phyloP scores from a whole-genome alignment of 2,888 invertebrate genomes.

The Hemaris fuciformis region DNA sequence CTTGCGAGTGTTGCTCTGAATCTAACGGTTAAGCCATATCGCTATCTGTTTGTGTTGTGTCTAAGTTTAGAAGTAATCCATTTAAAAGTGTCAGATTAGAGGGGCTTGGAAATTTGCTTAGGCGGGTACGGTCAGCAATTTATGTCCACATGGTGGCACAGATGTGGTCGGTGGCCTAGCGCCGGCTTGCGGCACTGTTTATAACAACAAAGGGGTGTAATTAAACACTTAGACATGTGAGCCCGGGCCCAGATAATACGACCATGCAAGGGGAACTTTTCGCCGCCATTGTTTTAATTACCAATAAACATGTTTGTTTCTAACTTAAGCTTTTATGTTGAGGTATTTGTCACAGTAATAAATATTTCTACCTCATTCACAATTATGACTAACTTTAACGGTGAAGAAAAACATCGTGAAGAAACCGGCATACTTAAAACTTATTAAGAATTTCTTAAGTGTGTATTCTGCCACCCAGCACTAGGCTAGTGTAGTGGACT shows the following conservation, averaged over 20 bases:
- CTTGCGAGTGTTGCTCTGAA: constrained; percentile 36
- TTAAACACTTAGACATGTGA: constrained; percentile 64
- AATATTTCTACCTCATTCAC: too few species aligned
- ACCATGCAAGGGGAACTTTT: constrained; percentile 15
- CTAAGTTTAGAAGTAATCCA: constrained; percentile 56
- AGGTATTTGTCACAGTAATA: too few species aligned
- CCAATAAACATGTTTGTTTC: too few species aligned
- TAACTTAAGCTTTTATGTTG: too few species aligned
- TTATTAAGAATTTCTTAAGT: too few species aligned
- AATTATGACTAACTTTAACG: too few species aligned
- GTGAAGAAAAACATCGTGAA: too few species aligned
- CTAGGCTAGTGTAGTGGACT: too few species aligned
- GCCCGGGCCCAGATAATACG: constrained; percentile 46
- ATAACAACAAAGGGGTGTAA: constrained; percentile 68
- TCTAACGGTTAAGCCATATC: constrained; percentile 42
- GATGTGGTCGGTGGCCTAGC: constrained; percentile 52
- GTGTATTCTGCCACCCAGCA: too few species aligned
- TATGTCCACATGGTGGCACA: constrained; percentile 55
- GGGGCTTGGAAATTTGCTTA: constrained; percentile 62
- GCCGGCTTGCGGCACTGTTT: constrained; percentile 59
- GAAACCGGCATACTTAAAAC: too few species aligned
- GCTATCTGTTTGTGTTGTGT: constrained; percentile 43
- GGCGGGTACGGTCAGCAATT: constrained; percentile 64
- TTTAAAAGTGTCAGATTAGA: constrained; percentile 71
- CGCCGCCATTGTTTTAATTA: neutral